phyloP scores from a whole-genome alignment of 2,888 invertebrate genomes.

The Zhuqinia jingwanae region DNA sequence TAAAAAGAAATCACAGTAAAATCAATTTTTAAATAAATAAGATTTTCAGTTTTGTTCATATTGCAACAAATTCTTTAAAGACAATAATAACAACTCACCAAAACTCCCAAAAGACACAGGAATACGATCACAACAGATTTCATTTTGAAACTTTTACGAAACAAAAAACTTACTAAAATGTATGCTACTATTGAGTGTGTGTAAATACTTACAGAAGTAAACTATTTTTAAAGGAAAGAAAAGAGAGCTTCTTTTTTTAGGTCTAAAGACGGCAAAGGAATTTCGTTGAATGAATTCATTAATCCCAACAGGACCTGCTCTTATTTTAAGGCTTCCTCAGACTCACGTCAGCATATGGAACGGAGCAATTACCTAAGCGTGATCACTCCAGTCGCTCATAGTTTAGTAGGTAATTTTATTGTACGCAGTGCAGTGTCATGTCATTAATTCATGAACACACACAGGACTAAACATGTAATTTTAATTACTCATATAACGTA shows the following conservation, averaged over 20 bases:
- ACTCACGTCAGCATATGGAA: neutral
- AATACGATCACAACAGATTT: conserved; percentile 15
- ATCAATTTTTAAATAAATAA: too few relatives aligned
- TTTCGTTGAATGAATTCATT: conserved; percentile 7
- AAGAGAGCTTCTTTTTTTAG: neutral
- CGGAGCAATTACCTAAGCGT: too few relatives aligned
- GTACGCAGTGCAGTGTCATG: neutral
- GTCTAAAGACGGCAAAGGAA: neutral
- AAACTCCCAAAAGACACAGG: neutral
- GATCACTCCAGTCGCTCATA: too few relatives aligned
- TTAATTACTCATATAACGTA: neutral
- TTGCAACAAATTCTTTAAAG: too few relatives aligned
- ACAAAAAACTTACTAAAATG: too few relatives aligned
- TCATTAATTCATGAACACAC: conserved; percentile 20
- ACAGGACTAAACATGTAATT: neutral
- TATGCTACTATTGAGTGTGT: too few relatives aligned
- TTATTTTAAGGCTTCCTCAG: neutral
- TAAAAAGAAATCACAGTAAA: too few relatives aligned
- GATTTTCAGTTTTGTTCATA: too few relatives aligned
- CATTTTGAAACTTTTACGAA: conserved; percentile 26
- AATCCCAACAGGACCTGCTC: neutral
- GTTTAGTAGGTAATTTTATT: too few relatives aligned
- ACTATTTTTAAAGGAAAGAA: too few relatives aligned
- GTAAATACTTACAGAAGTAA: too few relatives aligned
- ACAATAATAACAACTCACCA: conserved; percentile 40